Percentiles rank a stretch among this genome's conserved stretches.
phyloP scores from a whole-genome alignment of 2,888 invertebrate species.

The Fragum whitleyi region DNA sequence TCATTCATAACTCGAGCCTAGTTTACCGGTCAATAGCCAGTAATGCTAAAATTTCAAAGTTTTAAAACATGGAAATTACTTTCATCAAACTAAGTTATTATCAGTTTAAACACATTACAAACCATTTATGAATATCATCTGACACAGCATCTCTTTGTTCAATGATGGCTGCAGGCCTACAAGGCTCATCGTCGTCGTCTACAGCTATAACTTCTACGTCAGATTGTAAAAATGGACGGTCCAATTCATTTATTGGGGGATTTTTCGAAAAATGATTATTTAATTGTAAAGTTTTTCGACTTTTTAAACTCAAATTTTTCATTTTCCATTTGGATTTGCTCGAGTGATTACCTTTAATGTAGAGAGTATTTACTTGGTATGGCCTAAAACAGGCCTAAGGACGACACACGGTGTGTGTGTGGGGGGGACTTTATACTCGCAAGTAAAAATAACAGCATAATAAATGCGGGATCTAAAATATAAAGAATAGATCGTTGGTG shows the following conservation, averaged over 20 bases:
- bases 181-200: not conserved
- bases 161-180: not conserved
- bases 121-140: not conserved
- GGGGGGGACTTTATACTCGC: no score
- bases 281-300: not conserved
- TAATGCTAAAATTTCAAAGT: no score
- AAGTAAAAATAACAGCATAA: no score
- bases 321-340: slow-evolving; percentile 27
- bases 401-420: no score
- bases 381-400: no score
- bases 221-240: not conserved
- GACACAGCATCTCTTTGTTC: not conserved
- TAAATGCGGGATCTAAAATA: no score
- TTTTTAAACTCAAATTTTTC: slow-evolving; percentile 38
- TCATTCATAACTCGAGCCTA: no score
- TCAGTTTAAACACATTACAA: not conserved
- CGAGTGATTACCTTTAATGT: slow-evolving; percentile 32
- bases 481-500: no score
- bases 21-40: no score
- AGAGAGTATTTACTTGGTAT: slow-evolving; percentile 25
- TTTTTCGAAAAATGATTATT: not conserved
- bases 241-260: not conserved
- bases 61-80: no score
- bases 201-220: not conserved
- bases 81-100: no score